Conservation (phyloP, 2,888 invertebrate species). For the Cotesia congregata region DNA sequence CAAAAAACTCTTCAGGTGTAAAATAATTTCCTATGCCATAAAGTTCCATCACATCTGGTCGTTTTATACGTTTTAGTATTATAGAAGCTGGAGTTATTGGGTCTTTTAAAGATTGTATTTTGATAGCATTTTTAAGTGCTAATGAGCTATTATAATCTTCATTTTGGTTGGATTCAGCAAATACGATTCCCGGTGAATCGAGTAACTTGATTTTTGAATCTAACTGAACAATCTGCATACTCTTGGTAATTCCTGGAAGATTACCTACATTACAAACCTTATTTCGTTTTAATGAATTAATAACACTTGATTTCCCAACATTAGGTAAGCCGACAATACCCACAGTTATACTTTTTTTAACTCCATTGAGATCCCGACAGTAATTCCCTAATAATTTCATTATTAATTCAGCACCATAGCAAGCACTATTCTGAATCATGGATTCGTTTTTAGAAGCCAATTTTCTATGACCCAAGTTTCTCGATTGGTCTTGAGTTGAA, state of each 20-base stretch:
- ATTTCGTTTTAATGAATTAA: slow-evolving; percentile 96
- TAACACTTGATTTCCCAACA: slow-evolving; percentile 98
- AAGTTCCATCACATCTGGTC: slow-evolving; percentile 82
- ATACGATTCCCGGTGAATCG: slow-evolving; percentile 97
- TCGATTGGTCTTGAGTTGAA: slow-evolving; percentile 90
- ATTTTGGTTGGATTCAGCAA: slow-evolving; percentile 73
- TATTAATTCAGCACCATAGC: slow-evolving; percentile 93
- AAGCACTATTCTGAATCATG: slow-evolving; percentile 81
- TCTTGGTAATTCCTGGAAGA: slow-evolving; percentile 86
- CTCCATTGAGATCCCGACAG: slow-evolving; percentile 87
- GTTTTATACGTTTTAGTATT: slow-evolving; percentile 89
- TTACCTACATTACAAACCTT: slow-evolving; percentile 95
- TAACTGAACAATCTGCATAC: slow-evolving; percentile 94
- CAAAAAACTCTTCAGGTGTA: slow-evolving; percentile 82
- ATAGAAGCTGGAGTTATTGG: slow-evolving; percentile 89
- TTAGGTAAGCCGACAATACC: slow-evolving; percentile 98
- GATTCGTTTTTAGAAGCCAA: slow-evolving; percentile 75
- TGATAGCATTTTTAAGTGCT: slow-evolving; percentile 92
- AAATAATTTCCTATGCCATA: slow-evolving; percentile 80
- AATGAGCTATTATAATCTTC: slow-evolving; percentile 79
- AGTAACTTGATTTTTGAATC: slow-evolving; percentile 96
- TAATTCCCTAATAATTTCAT: slow-evolving; percentile 95
- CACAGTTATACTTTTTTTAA: slow-evolving; percentile 92
- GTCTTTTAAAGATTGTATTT: slow-evolving; percentile 87
- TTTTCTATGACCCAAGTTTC: slow-evolving; percentile 82